Base-by-base conservation (phyloP, 2,797 vertebrate genomes). In the Neopelma chrysocephalum region DNA sequence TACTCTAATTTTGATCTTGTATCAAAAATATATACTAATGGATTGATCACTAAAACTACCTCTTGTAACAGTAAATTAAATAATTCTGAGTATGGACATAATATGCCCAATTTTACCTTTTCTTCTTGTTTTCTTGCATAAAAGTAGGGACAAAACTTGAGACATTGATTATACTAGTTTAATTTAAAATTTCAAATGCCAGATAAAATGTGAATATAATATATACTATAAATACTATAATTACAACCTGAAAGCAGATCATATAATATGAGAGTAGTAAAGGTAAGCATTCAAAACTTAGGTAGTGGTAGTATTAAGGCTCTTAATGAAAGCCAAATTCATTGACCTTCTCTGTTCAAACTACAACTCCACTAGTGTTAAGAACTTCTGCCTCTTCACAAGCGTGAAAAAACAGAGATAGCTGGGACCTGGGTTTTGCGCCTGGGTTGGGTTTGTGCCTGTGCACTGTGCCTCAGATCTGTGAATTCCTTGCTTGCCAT, bases 381-480 rank as follows among this genome's bases (percentile, higher is more conserved):
- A 56, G 60, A 66, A 80, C 23, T 36, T 89, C 12, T 25, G 9
- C 21, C 7, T 90, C 15, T 53, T 90, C 56, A 27, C 12, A 38
- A 38, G 22, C 5, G 4, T 31, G 38, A 86, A 29, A 73, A 80
- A 72, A 4, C 32, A 84, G 50, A 79, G 12, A 12, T 7, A 51
- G 18, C 0, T 60, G 53, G 34, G 40, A 64, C 40, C 3, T 0
- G 0, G 26, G 19, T 66, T 79, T 54, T 54, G 75, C 54, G 42
- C 40, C 47, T 0, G 0, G 40, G 4, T 31, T 85, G 68, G 53
- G 22, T 73, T 79, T 73, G 40, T 79, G 54, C 60, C 68, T 10
- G 6, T 54, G 16, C n/a, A 34, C 22, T 93, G 15, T 73, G 45
- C 53, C 53, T 82, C 80, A 61, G 43, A 71, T 43, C n/a, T 73